phyloP scores from a whole-genome alignment of 2,113 vertebrate genomes.

The Ondatra zibethicus region DNA sequence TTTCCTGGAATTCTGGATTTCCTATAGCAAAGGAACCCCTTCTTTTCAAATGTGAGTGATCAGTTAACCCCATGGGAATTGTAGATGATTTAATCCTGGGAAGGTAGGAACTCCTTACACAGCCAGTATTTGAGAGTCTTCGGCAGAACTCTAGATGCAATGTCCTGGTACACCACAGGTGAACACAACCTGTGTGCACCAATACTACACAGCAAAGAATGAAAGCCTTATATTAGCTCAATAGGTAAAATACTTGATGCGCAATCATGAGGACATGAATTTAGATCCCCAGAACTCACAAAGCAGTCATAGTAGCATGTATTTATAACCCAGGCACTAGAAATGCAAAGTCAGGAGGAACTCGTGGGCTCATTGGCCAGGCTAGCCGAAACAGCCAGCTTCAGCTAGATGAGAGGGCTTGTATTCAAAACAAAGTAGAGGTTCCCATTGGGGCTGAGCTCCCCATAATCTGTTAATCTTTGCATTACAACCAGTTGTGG shows the following conservation, averaged over 20 bases:
- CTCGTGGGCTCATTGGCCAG: too few relatives aligned
- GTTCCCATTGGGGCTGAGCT: too few relatives aligned
- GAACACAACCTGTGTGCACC: not conserved
- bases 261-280: not conserved
- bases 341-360: too few relatives aligned
- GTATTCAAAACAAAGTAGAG: too few relatives aligned
- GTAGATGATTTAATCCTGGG: not conserved
- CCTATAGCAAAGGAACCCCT: not conserved
- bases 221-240: not conserved
- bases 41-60: not conserved
- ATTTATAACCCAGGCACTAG: too few relatives aligned
- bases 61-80: not conserved
- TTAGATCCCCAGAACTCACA: not conserved
- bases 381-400: too few relatives aligned
- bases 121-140: not conserved
- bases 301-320: not conserved
- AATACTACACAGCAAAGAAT: not conserved
- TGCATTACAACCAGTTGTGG: too few relatives aligned
- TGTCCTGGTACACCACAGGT: not conserved
- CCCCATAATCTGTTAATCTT: too few relatives aligned
- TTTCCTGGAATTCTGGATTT: too few relatives aligned
- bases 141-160: not conserved
- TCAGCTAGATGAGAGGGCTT: too few relatives aligned
- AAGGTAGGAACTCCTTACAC: not conserved
- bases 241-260: not conserved